Evolutionary conservation across 2,113 vertebrate genomes (phyloP), one percentile per base, ranked within the genome.

Genomic region (Xyliphius kryptos): DNA sequence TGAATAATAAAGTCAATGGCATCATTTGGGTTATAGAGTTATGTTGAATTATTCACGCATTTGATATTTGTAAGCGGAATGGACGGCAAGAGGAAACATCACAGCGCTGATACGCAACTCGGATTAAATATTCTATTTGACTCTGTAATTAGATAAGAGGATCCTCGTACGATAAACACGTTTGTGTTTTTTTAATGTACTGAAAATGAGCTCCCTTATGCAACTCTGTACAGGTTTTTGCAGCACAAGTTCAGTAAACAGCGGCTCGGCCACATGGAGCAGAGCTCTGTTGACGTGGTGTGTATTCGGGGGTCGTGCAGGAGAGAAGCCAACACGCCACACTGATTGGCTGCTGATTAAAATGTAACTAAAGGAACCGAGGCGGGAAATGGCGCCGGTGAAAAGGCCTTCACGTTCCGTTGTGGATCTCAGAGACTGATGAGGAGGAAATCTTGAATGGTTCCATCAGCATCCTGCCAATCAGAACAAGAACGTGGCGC

Each of bases 1-100:
- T 85, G 82, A 83, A 85, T 83, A 82, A 82, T 79, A 66, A 79
- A 85, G 72, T 72, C 59, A 60, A 71, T 67, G 61, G 77, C 78
- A 76, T 69, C 78, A 75, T 82, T 81, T 81, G 81, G 70, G 46
- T 73, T 70, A 73, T 66, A 70, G 74, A 58, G 68, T 78, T 71
- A 76, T 73, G 76, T 81, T 86, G 66, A 82, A 86, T 84, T 83
- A 88, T 86, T 82, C 70, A 80, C 71, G 66, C 70, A 74, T 69
- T 79, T 76, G 74, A 69, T 70, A 70, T 69, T 59, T 75, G 68
- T 76, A n/a, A n/a, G n/a, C n/a, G n/a, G n/a, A 76, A 73, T 59
- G 46, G 44, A 58, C 43, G 50, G 41, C 22, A 49, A 38, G 15
- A 8, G 0, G 43, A 56, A 56, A 53, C 58, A 64, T 65, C 73